A percentile compares a stretch with the other conserved stretches of the same genome.
Conservation (phyloP, 2,797 vertebrate genomes). For the Aldrovandia affinis region DNA sequence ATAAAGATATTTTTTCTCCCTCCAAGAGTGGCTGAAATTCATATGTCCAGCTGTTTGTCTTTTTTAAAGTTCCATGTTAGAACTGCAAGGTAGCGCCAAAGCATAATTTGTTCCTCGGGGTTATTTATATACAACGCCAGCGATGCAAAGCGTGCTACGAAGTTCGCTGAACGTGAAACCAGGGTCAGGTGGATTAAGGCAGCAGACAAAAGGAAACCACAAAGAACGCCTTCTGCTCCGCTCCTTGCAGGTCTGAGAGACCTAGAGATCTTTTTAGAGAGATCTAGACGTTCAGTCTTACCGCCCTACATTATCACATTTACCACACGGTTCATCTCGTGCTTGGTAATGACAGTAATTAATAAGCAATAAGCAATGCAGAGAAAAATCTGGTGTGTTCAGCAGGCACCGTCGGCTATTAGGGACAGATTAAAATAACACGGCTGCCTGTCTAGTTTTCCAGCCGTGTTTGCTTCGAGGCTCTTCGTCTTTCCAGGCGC, state of each 20-base stretch:
- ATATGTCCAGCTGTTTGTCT: background rate
- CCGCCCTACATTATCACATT: background rate
- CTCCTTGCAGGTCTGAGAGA: slow-evolving; percentile 57
- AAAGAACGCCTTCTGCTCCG: slow-evolving; percentile 68
- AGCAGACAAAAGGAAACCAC: slow-evolving; percentile 59
- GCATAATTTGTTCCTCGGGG: background rate
- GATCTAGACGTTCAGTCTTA: background rate
- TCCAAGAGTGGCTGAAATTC: background rate
- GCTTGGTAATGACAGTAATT: no score
- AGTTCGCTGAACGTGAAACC: background rate
- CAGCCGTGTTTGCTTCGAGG: no score
- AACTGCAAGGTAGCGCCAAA: background rate
- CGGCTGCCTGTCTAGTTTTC: background rate
- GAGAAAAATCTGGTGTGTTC: background rate
- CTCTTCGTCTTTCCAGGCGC: no score
- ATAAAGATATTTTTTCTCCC: background rate
- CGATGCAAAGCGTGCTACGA: background rate
- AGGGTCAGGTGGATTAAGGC: background rate
- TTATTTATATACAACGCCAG: background rate
- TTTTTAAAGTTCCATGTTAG: background rate
- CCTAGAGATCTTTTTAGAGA: background rate
- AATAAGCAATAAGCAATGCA: background rate
- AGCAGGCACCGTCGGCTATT: background rate
- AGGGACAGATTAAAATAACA: background rate
- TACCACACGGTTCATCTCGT: no score